Base-by-base conservation (phyloP, 2,888 invertebrate genomes). In the Drosophila greeni region DNA sequence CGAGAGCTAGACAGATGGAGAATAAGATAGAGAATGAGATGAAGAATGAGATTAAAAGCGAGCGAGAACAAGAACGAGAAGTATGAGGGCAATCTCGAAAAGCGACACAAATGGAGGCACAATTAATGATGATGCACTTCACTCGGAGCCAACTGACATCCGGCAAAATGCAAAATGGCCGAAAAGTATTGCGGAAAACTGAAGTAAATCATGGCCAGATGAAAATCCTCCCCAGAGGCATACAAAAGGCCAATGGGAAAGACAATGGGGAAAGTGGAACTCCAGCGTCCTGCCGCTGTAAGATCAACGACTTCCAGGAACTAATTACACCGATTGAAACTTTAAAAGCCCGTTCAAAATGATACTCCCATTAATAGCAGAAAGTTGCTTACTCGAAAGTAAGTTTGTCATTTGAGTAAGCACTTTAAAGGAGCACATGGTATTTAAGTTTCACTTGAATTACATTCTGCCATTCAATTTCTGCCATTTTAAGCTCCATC, bases 51-150 rank as follows among this genome's bases (percentile, higher is more conserved):
- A n/a, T n/a, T n/a, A n/a, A n/a, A n/a, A n/a, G n/a, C n/a, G n/a
- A n/a, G n/a, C n/a, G n/a, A 11, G 11, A 29, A 31, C 4, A 7
- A 24, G 24, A 24, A 24, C 24, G 23, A 24, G 24, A n/a, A n/a
- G 5, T 12, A 24, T 16, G 3, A 11, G 2, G 9, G 34, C 11
- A 9, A 12, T 12, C 36, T 11, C 31, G 23, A 11, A 14, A 29
- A 11, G 53, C 18, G 20, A 36, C 53, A 53, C 16, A 52, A 52
- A 42, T 53, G 52, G 52, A 26, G 40, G 33, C 26, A 51, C 51
- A 57, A 57, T 33, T 52, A 52, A 52, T 52, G 52, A 58, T 52
- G 57, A 57, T 57, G 57, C 23, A 57, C 51, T 57, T 14, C 39
- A 33, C 6, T 37, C 14, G 20, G 14, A 31, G 18, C 39, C 9